These are phyloP conservation scores for Lateolabrax maculatus DNA, from an alignment of 2,797 vertebrate genomes.

Conservation along the genomic window DNA sequence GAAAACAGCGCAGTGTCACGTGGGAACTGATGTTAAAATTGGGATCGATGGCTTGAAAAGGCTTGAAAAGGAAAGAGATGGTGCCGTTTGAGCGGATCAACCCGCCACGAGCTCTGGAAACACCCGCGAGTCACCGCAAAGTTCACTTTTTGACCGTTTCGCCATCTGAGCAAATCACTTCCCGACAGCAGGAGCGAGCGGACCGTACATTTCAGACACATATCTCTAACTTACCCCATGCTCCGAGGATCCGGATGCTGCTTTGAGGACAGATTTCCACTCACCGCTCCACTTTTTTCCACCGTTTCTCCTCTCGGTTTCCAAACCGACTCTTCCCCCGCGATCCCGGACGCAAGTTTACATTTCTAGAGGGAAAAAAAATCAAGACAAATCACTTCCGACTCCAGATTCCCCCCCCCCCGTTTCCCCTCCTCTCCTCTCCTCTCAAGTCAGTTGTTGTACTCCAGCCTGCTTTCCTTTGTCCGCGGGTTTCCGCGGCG, in stretches of 20 bases:
- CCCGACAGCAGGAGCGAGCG: slow-evolving; percentile 2
- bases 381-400: slow-evolving; percentile 71
- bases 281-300: slow-evolving; percentile 38
- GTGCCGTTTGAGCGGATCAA: neutral
- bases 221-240: slow-evolving; percentile 78
- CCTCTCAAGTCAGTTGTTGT: slow-evolving; percentile 67
- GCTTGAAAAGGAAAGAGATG: neutral
- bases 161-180: slow-evolving; percentile 22
- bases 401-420: slow-evolving; percentile 50
- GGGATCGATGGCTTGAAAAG: neutral
- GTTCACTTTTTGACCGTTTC: slow-evolving; percentile 63
- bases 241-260: slow-evolving; percentile 65
- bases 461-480: slow-evolving; percentile 73
- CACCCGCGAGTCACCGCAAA: slow-evolving; percentile 38
- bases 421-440: slow-evolving; percentile 64
- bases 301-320: slow-evolving; percentile 8
- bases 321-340: slow-evolving; percentile 16
- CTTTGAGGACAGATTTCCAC: slow-evolving; percentile 36
- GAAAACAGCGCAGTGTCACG: slow-evolving; percentile 16
- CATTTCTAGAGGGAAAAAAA: slow-evolving; percentile 42
- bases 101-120: neutral
- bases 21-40: neutral
- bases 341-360: slow-evolving; percentile 52
- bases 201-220: slow-evolving; percentile 1
- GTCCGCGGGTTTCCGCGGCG: slow-evolving; percentile 64